Conservation (phyloP, 2,888 invertebrate species). For the Leistus spinibarbis region DNA sequence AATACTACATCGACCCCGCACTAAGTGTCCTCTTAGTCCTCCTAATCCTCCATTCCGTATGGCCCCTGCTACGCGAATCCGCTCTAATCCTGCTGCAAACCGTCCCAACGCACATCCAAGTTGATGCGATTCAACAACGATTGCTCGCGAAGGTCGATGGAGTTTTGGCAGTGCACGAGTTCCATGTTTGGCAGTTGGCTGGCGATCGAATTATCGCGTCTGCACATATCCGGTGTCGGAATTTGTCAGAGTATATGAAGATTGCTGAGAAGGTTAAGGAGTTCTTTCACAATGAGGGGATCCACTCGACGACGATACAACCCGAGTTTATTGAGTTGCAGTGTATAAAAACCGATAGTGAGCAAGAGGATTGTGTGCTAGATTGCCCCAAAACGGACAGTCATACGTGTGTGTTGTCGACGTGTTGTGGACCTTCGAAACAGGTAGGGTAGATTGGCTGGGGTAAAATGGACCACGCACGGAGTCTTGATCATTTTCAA, state of each 20-base stretch:
- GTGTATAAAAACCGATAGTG: slow-evolving; percentile 53
- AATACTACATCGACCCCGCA: slow-evolving; percentile 91
- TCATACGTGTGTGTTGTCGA: slow-evolving; percentile 78
- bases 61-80: slow-evolving; percentile 92
- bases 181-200: slow-evolving; percentile 98
- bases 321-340: slow-evolving; percentile 89
- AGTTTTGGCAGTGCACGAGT: slow-evolving; percentile 94
- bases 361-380: slow-evolving; percentile 75
- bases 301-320: slow-evolving; percentile 98
- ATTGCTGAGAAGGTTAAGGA: slow-evolving; percentile 96
- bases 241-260: slow-evolving; percentile 95
- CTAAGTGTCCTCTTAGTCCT: slow-evolving; percentile 88
- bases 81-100: slow-evolving; percentile 95
- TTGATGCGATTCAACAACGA: slow-evolving; percentile 88
- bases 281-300: slow-evolving; percentile 97
- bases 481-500: not conserved
- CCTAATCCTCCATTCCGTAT: slow-evolving; percentile 85
- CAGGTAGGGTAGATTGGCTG: slow-evolving; percentile 60
- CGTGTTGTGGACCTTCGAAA: slow-evolving; percentile 85
- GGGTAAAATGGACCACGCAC: not conserved
- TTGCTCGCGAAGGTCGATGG: slow-evolving; percentile 90
- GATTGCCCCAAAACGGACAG: slow-evolving; percentile 80
- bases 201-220: slow-evolving; percentile 97
- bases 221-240: slow-evolving; percentile 94
- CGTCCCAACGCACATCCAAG: slow-evolving; percentile 97